Evolutionary conservation across 2,888 invertebrate genomes (phyloP), one percentile per base, ranked within the genome.

Genomic region (Tipula unca): DNA sequence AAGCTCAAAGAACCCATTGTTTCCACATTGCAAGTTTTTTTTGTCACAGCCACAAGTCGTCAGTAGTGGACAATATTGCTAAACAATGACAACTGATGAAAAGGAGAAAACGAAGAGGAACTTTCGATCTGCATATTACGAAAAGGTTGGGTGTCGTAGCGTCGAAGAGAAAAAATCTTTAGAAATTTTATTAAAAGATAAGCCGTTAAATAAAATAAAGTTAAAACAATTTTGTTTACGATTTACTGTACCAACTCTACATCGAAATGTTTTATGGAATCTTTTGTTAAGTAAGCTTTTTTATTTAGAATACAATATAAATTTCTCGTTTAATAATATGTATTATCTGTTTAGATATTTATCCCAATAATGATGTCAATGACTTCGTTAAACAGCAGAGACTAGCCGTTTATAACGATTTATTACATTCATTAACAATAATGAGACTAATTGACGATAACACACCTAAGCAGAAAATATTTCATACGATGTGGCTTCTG

Each of bases 111-210:
- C 83, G 13, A 95, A 95, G 89, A 92, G 96, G 87, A 96, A 96
- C 91, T 96, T 96, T 90, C 93, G 96, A 42, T 96, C 95, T 0
- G 94, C 95, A 1, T 96, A 96, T 89, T 96, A 96, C 88, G 96
- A 96, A 90, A 96, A 96, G 91, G 96, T 97, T 13, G 97, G 97
- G 48, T 97, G 97, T 90, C 94, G 96, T 87, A 96, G 96, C 88
- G 96, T 97, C 0, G 97, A 97, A 90, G 96, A 96, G 89, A 97
- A 96, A 90, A 97, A 96, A 91, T 97, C 97, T 0, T 91, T 98
- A 82, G 97, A 98, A 91, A 96, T 97, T 88, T 91, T 98, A 13
- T 91, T 98, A 88, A 96, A 97, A 89, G 97, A 98, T 87, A 95
- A 95, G 88, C 95, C 94, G 14, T 92, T 95, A 90, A 97, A 96